These are phyloP conservation scores for Charadrius vociferus DNA, from an alignment of 2,113 vertebrate species.

Conservation along the genomic window DNA sequence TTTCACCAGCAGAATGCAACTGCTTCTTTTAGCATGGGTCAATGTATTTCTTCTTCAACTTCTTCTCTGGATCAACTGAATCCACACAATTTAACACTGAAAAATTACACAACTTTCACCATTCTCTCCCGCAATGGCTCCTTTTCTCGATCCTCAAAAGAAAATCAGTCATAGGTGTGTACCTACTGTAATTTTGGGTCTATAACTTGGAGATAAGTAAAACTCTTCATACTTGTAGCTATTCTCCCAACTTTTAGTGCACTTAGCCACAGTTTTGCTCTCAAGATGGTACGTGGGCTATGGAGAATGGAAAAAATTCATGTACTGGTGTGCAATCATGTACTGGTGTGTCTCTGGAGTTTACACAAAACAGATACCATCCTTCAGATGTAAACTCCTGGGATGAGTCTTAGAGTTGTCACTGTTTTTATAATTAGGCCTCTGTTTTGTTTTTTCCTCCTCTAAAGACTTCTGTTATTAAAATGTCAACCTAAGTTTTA, in stretches of 20 bases:
- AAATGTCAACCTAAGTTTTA: background rate
- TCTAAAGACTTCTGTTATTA: background rate
- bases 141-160: background rate
- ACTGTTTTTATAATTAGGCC: background rate
- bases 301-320: background rate
- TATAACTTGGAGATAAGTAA: background rate
- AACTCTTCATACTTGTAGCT: background rate
- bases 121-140: background rate
- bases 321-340: background rate
- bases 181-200: background rate
- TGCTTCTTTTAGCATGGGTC: background rate
- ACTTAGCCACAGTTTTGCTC: background rate
- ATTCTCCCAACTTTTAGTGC: background rate
- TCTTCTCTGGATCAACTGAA: background rate
- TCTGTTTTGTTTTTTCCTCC: background rate
- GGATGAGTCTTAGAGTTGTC: background rate
- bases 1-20: background rate
- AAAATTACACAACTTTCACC: background rate
- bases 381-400: background rate
- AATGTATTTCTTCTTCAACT: background rate
- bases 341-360: background rate
- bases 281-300: background rate
- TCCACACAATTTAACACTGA: background rate
- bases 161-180: background rate
- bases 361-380: background rate